phyloP scores from a whole-genome alignment of 2,113 vertebrate genomes.

The Solea solea region DNA sequence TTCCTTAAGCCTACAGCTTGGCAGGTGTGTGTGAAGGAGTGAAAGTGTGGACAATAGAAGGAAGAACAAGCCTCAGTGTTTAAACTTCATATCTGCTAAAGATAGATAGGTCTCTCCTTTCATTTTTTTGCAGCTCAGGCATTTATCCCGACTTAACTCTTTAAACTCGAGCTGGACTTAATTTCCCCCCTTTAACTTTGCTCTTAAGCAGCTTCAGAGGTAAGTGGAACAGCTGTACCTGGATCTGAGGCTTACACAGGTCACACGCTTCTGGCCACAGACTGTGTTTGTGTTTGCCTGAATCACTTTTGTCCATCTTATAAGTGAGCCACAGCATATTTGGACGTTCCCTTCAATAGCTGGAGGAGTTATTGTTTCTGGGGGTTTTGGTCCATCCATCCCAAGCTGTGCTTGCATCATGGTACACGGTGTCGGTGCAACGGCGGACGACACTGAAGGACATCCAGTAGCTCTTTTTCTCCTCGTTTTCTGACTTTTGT shows the following conservation, averaged over 20 bases:
- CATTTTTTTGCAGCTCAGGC: constrained; percentile 32
- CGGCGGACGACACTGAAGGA: no score
- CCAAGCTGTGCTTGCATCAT: no score
- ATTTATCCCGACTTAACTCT: constrained; percentile 59
- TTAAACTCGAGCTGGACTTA: constrained; percentile 64
- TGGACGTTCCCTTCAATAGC: no score
- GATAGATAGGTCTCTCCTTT: constrained; percentile 60
- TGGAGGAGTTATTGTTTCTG: no score
- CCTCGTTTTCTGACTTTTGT: no score
- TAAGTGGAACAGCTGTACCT: constrained; percentile 40
- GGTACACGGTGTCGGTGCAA: no score
- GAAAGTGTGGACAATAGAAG: constrained; percentile 28
- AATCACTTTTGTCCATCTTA: background rate
- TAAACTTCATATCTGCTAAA: constrained; percentile 59
- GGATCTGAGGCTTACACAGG: constrained; percentile 40
- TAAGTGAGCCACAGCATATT: no score
- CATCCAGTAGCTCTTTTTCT: no score
- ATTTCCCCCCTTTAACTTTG: constrained; percentile 45
- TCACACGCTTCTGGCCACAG: background rate
- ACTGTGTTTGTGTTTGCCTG: constrained; percentile 5
- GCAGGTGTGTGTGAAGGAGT: background rate
- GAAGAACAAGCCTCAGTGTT: constrained; percentile 45
- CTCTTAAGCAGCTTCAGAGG: constrained; percentile 48
- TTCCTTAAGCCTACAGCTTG: constrained; percentile 45
- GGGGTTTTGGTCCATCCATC: no score